Percentiles rank a stretch among this genome's conserved stretches.
Conservation (phyloP, 2,113 vertebrate species). For the Amblyornis subalaris region DNA sequence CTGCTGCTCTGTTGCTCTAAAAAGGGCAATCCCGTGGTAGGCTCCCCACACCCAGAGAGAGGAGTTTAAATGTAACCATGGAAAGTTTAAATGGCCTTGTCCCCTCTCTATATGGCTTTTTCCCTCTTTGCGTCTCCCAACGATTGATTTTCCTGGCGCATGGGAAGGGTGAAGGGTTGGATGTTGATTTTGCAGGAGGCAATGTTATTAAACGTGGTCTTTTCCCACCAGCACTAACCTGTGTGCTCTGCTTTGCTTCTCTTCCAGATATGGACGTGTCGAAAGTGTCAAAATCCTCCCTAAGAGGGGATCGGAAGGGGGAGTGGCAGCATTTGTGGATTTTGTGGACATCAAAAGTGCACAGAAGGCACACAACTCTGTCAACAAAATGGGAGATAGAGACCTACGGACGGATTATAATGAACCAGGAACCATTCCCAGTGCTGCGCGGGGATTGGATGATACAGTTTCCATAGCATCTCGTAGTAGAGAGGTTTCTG, state of each 20-base stretch:
- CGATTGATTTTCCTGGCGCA: not conserved
- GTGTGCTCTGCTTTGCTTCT: conserved; percentile 44
- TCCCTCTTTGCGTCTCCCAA: fast-evolving
- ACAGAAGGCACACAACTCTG: conserved; percentile 98
- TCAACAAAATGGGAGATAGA: conserved; percentile 99
- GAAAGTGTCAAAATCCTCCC: conserved; percentile 99
- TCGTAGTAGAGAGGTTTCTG: conserved; percentile 97
- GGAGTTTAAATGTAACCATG: not conserved
- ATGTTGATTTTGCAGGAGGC: not conserved
- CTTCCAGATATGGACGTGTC: conserved; percentile 94
- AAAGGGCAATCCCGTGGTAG: not conserved
- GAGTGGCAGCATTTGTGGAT: conserved; percentile 99
- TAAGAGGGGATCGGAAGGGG: conserved; percentile 95
- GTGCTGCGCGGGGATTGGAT: conserved; percentile 95
- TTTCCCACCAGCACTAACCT: not conserved
- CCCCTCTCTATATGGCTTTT: not conserved
- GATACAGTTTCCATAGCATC: conserved; percentile 97
- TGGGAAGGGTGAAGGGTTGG: not conserved
- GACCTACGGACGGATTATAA: conserved; percentile 99
- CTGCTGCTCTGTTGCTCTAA: not conserved
- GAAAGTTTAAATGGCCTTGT: not conserved
- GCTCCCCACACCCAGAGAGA: not conserved
- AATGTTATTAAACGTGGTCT: fast-evolving
- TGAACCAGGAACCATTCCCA: conserved; percentile 98
- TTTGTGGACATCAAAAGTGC: conserved; percentile 99